These are phyloP conservation scores for Drosophila paulistorum DNA, from an alignment of 1,140 invertebrate genomes.

Conservation along the genomic window DNA sequence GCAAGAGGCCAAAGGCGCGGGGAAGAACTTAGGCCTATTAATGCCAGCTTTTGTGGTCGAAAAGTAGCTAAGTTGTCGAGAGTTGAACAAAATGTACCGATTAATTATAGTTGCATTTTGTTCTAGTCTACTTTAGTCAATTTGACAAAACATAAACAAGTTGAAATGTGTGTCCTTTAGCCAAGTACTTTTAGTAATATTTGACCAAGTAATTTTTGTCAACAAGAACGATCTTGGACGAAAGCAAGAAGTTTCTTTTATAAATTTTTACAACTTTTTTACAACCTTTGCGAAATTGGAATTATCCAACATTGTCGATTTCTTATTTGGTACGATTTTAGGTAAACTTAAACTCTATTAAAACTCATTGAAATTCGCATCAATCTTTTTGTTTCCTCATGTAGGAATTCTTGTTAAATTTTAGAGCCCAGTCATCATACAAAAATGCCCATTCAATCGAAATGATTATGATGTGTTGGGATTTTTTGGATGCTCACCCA, in stretches of 20 bases:
- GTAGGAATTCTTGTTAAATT: constrained; percentile 9
- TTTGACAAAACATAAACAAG: neutral
- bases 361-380: constrained; percentile 5
- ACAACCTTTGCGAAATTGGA: too few species aligned
- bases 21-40: constrained; percentile 31
- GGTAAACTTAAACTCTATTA: neutral
- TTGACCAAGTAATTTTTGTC: too few species aligned
- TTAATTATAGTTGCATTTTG: constrained; percentile 6
- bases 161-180: too few species aligned
- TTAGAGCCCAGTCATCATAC: constrained; percentile 9
- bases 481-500: neutral
- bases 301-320: too few species aligned
- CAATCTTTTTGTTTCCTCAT: neutral
- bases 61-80: neutral
- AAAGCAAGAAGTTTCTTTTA: too few species aligned
- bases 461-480: constrained; percentile 9
- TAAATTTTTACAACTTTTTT: too few species aligned
- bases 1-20: neutral
- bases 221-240: too few species aligned
- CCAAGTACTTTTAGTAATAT: too few species aligned
- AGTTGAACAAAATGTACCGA: neutral
- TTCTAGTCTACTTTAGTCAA: constrained; percentile 19
- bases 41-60: constrained; percentile 34
- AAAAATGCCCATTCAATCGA: constrained; percentile 11
- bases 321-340: neutral